These are phyloP conservation scores for Entomobrya proxima DNA, from an alignment of 2,888 invertebrate species.

Conservation along the genomic window DNA sequence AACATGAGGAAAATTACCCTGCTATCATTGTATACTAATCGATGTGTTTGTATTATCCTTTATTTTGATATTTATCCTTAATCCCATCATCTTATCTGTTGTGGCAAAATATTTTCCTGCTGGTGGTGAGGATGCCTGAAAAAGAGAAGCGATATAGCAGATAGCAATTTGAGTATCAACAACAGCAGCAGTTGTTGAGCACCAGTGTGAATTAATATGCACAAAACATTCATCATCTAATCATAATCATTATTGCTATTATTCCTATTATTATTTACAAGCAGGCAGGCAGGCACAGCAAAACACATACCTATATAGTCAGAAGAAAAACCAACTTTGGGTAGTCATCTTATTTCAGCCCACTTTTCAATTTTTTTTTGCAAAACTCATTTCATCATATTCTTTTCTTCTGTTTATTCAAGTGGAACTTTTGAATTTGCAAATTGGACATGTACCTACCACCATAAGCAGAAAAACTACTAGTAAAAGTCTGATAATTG, in stretches of 20 bases:
- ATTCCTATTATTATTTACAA: slow-evolving; percentile 33
- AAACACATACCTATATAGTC: not conserved
- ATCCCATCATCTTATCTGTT: not conserved
- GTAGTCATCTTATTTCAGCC: slow-evolving; percentile 15
- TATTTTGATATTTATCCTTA: not conserved
- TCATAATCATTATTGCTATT: slow-evolving; percentile 47
- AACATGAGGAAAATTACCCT: slow-evolving; percentile 11
- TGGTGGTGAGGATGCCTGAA: no score
- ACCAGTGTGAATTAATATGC: slow-evolving; percentile 39
- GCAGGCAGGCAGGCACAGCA: not conserved
- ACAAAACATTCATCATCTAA: slow-evolving; percentile 37
- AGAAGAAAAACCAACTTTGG: slow-evolving; percentile 36
- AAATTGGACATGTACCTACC: slow-evolving; percentile 15
- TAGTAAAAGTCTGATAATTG: slow-evolving; percentile 10
- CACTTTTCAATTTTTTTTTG: slow-evolving; percentile 18
- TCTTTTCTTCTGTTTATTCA: not conserved
- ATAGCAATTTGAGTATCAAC: not conserved
- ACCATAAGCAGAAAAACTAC: not conserved
- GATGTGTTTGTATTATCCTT: no score
- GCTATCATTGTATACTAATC: not conserved
- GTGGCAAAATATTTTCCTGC: not conserved
- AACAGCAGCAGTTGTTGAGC: not conserved
- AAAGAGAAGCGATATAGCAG: not conserved
- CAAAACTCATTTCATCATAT: not conserved
- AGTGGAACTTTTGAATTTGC: slow-evolving; percentile 37